Base-by-base conservation (phyloP, 2,888 invertebrate species). In the Diarsia mendica region DNA sequence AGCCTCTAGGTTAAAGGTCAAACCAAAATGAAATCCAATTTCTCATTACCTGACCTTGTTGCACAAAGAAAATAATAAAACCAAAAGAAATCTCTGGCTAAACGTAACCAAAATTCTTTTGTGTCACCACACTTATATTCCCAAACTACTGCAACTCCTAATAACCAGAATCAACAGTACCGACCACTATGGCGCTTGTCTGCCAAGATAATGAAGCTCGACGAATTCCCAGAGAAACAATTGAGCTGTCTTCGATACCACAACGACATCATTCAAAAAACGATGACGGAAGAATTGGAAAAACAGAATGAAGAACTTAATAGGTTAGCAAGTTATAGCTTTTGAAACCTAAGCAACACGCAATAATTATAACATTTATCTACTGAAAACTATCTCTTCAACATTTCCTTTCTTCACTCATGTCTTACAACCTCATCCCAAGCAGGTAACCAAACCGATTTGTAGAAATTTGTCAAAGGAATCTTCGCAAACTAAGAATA, bases 391-490 rank as follows among this genome's bases (percentile, higher is more conserved):
- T 33, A 28, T 58, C 5, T 49, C 28, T 48, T 63, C 44, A 15
- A 61, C 28, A 66, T 53, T 58, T 1, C 46, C 51, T 65, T 68
- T 66, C 68, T 65, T 60, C 13, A 69, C 6, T 39, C 55, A 58
- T 33, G 48, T 67, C 71, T 64, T 69, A n/a, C 46, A 72, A 75
- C 67, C 15, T 74, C 66, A 75, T 60, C 58, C 20, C 33, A 61
- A 55, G 70, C 86, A 87, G 87, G 86, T 84, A 85, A 65, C 53
- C 46, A 75, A 72, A 74, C 72, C 63, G 58, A 83, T 75, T 82
- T 65, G 76, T 79, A 78, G 80, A 80, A 83, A 83, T 82, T 85
- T 84, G 87, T 88, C 86, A 88, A 82, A 75, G 60, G 58, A 79
- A 78, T 77, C 72, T 80, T 77, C 68, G 73, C 75, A 60, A 80